A percentile compares a stretch with the other conserved stretches of the same genome.
These are phyloP conservation scores for Momotus momota DNA, from an alignment of 2,797 vertebrate species.

Conservation along the genomic window DNA sequence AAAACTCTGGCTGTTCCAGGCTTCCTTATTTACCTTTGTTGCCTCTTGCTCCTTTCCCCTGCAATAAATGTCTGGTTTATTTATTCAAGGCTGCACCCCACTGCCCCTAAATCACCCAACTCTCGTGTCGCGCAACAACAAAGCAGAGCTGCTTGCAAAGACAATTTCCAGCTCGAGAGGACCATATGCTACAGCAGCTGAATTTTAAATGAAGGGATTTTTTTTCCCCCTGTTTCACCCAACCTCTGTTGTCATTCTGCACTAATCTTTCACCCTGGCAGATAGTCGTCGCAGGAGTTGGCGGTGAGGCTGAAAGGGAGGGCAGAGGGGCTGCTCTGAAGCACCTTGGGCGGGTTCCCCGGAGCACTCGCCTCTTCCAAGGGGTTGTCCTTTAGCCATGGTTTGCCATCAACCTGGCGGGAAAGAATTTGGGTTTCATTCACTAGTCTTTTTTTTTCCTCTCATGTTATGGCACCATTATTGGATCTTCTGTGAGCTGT, in stretches of 20 bases:
- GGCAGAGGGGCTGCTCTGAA: neutral
- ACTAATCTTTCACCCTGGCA: slow-evolving; percentile 46
- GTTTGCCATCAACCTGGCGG: neutral
- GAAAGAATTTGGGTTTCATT: neutral
- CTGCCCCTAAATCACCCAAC: slow-evolving; percentile 16
- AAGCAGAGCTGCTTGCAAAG: slow-evolving; percentile 30
- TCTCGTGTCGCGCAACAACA: neutral
- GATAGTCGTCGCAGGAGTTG: slow-evolving; percentile 55
- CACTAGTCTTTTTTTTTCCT: neutral
- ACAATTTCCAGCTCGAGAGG: slow-evolving; percentile 67
- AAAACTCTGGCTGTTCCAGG: neutral
- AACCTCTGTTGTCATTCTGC: neutral
- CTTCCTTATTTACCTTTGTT: neutral
- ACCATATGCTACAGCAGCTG: slow-evolving; percentile 62
- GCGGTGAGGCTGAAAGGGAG: neutral
- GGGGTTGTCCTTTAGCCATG: neutral
- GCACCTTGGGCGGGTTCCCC: neutral
- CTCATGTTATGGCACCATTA: neutral
- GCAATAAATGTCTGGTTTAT: slow-evolving; percentile 16
- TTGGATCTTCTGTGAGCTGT: slow-evolving; percentile 34
- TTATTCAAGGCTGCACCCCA: slow-evolving; percentile 21
- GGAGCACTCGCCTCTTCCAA: neutral
- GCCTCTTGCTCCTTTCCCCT: neutral
- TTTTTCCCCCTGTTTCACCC: neutral
- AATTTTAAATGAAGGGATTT: slow-evolving; percentile 55